Evolutionary conservation across 2,113 vertebrate genomes (phyloP).

Genomic region (Azemiops feae): DNA sequence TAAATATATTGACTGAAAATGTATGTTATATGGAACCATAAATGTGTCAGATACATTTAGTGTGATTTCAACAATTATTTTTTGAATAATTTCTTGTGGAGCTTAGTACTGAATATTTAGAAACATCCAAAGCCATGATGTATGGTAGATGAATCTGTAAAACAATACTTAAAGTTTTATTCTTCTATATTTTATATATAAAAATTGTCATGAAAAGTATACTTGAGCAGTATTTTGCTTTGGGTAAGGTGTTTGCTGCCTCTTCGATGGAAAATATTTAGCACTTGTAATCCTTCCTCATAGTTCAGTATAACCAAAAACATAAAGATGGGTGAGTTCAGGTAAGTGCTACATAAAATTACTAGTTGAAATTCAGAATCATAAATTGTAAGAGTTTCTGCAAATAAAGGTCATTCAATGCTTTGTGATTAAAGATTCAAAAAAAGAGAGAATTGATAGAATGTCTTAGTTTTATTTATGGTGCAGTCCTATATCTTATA

Average conservation of each 20-base stretch:
- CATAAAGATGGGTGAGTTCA: neutral
- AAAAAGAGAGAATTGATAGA: neutral
- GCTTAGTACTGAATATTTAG: conserved; percentile 36
- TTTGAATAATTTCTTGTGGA: conserved; percentile 15
- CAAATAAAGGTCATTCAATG: neutral
- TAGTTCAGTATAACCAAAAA: neutral
- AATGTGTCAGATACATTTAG: conserved; percentile 17
- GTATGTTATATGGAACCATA: neutral
- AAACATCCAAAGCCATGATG: conserved; percentile 39
- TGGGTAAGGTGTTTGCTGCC: neutral
- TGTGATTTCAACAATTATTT: conserved; percentile 16
- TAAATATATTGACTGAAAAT: neutral
- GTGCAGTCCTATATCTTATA: neutral
- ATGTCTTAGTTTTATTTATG: neutral
- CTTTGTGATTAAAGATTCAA: neutral
- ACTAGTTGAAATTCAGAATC: neutral
- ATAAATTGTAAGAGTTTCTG: neutral
- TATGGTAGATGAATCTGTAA: conserved; percentile 53
- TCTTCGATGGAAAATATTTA: neutral
- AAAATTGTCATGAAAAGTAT: conserved; percentile 42
- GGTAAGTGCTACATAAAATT: neutral
- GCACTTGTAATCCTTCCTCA: neutral
- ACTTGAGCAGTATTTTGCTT: conserved; percentile 39
- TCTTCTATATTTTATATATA: conserved; percentile 64
- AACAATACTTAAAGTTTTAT: conserved; percentile 62